Percentiles rank a stretch among this genome's conserved stretches.
These are phyloP conservation scores for Aurelia coerulea DNA, from an alignment of 30 jellyfish, hydroid and myxozoan genomes.

Conservation along the genomic window DNA sequence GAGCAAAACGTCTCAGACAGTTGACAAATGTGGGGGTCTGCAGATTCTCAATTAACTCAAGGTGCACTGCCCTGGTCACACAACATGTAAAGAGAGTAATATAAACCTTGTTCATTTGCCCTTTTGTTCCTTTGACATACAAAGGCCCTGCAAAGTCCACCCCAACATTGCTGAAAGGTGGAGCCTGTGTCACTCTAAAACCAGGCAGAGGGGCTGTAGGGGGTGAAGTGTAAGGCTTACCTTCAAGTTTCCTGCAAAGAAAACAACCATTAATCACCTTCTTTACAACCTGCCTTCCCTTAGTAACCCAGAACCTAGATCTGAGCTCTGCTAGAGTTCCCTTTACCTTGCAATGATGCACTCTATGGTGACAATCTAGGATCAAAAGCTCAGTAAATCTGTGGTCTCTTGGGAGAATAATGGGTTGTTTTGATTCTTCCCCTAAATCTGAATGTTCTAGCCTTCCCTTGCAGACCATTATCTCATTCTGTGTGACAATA, in stretches of 20 bases:
- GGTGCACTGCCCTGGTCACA: constrained; percentile 30
- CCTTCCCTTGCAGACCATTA: too few relatives aligned
- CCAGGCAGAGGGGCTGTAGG: too few relatives aligned
- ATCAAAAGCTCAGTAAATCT: neutral
- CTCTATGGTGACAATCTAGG: constrained; percentile 5
- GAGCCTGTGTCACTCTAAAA: neutral
- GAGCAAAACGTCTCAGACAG: neutral
- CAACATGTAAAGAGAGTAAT: constrained; percentile 27
- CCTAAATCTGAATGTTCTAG: neutral
- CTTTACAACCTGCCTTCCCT: constrained; percentile 4
- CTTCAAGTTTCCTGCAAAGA: constrained; percentile 1
- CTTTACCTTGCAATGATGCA: neutral
- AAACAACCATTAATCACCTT: neutral
- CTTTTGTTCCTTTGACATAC: constrained; percentile 4
- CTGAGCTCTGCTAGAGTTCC: constrained; percentile 8
- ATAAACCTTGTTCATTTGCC: neutral
- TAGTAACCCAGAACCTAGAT: constrained; percentile 2
- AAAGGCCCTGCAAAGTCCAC: constrained; percentile 32
- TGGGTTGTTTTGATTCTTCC: neutral
- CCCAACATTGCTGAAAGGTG: neutral
- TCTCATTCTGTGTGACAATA: too few relatives aligned
- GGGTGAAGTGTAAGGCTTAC: neutral
- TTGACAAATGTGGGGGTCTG: constrained; percentile 2
- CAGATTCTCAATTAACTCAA: constrained; percentile 15
- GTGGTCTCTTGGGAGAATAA: constrained; percentile 3